A percentile compares a stretch with the other conserved stretches of the same genome.
Evolutionary conservation across 2,113 vertebrate species (phyloP).

Genomic region (Acrocephalus arundinaceus): DNA sequence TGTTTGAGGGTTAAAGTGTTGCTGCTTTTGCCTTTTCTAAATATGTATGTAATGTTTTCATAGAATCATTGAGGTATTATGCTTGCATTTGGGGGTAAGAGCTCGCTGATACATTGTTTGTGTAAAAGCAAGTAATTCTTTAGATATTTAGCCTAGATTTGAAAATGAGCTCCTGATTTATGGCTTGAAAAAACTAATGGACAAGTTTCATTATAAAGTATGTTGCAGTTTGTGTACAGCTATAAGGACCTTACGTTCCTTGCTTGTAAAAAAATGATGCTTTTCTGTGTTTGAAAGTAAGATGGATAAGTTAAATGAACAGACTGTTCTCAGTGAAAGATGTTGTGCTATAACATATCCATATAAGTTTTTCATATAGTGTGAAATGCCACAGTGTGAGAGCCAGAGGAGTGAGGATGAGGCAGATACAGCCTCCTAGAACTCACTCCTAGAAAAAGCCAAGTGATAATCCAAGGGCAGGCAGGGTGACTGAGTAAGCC

Average conservation of each 20-base stretch:
- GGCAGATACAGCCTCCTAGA: neutral
- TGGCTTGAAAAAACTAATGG: neutral
- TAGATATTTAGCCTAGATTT: neutral
- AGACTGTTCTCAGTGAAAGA: neutral
- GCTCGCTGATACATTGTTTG: neutral
- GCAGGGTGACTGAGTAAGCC: neutral
- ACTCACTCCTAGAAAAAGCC: neutral
- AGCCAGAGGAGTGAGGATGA: neutral
- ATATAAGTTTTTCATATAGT: neutral
- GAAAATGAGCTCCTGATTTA: neutral
- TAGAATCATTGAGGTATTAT: neutral
- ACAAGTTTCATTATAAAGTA: neutral
- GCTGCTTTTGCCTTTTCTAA: neutral
- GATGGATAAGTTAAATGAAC: neutral
- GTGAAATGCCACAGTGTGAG: neutral
- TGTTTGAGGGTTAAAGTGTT: neutral
- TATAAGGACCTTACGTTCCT: neutral
- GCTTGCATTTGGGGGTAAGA: neutral
- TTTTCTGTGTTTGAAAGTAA: neutral
- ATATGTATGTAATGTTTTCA: neutral
- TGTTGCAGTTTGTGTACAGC: neutral
- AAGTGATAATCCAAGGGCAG: neutral
- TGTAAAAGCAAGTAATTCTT: neutral
- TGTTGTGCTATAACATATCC: neutral
- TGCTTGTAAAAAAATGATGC: neutral